Evolutionary conservation across 2,888 invertebrate species (phyloP).

Genomic region (Nudaria mundana): DNA sequence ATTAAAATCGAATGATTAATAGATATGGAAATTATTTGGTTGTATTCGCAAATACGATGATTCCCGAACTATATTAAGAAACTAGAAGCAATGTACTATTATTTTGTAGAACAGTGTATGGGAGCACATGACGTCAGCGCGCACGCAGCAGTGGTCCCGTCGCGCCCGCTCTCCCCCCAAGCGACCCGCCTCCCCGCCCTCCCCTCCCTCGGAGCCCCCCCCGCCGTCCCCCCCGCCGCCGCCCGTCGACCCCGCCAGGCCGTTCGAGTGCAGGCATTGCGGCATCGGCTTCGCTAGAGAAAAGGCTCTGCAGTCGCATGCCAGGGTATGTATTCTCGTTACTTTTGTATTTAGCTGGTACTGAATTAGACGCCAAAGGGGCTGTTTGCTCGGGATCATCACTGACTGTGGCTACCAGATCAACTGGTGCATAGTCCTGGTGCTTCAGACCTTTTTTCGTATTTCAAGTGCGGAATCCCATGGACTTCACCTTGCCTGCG

Average conservation of each 20-base stretch:
- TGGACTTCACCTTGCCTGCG: no score
- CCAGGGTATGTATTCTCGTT: constrained; percentile 73
- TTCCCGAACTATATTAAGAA: no score
- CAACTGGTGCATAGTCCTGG: no score
- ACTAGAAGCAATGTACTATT: no score
- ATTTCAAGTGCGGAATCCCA: no score
- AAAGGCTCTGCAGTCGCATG: constrained; percentile 89
- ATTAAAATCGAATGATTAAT: background rate
- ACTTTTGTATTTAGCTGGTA: no score
- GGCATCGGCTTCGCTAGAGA: constrained; percentile 89
- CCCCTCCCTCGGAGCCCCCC: constrained; percentile 39
- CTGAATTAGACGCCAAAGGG: no score
- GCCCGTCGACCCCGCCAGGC: constrained; percentile 84
- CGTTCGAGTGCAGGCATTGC: constrained; percentile 87
- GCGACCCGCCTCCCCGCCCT: constrained; percentile 50
- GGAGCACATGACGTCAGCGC: constrained; percentile 77
- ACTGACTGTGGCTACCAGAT: no score
- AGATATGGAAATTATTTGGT: no score
- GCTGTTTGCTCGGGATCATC: no score
- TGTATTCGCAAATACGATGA: no score
- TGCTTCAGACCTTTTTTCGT: no score
- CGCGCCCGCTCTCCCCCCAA: constrained; percentile 43
- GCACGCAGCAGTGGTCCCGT: constrained; percentile 76
- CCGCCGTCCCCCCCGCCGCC: constrained; percentile 49
- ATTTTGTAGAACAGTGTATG: constrained; percentile 55